Evolutionary conservation across 2,797 vertebrate genomes (phyloP).

Genomic region (Triplophysa yarkandensis): DNA sequence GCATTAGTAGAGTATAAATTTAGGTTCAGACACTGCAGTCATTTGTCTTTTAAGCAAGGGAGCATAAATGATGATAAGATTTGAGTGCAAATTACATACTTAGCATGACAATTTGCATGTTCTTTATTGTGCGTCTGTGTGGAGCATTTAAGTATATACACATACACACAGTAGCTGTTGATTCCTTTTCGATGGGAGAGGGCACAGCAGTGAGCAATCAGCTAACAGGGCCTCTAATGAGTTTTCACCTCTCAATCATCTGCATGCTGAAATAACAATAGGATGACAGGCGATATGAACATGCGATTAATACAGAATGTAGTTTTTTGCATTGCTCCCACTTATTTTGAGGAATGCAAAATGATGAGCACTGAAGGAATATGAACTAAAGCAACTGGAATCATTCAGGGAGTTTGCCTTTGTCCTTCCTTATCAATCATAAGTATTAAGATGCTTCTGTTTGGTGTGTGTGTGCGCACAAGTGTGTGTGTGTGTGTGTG

Average conservation of each 20-base stretch:
- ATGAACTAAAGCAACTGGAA: slow-evolving; percentile 35
- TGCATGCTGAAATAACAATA: slow-evolving; percentile 16
- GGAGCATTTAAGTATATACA: slow-evolving; percentile 6
- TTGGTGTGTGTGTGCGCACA: too few relatives aligned
- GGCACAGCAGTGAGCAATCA: slow-evolving; percentile 35
- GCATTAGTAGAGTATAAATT: slow-evolving; percentile 8
- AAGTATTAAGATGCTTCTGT: too few relatives aligned
- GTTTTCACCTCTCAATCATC: slow-evolving; percentile 36
- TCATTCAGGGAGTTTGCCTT: slow-evolving; percentile 3
- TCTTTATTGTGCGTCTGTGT: neutral
- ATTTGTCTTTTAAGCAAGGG: neutral
- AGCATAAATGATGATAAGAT: neutral
- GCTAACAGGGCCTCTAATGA: slow-evolving; percentile 42
- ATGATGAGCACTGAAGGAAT: slow-evolving; percentile 18
- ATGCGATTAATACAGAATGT: slow-evolving; percentile 21
- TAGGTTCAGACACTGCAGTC: neutral
- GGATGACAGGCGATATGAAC: slow-evolving; percentile 21
- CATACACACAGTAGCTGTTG: slow-evolving; percentile 18
- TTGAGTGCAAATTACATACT: neutral
- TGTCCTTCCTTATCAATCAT: slow-evolving; percentile 19
- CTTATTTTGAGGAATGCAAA: neutral
- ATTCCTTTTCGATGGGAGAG: slow-evolving; percentile 10
- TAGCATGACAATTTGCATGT: neutral
- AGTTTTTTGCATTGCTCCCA: slow-evolving; percentile 24
- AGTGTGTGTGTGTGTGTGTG: too few relatives aligned